Conservation (phyloP, 2,113 vertebrate genomes). For the Megalops atlanticus region DNA sequence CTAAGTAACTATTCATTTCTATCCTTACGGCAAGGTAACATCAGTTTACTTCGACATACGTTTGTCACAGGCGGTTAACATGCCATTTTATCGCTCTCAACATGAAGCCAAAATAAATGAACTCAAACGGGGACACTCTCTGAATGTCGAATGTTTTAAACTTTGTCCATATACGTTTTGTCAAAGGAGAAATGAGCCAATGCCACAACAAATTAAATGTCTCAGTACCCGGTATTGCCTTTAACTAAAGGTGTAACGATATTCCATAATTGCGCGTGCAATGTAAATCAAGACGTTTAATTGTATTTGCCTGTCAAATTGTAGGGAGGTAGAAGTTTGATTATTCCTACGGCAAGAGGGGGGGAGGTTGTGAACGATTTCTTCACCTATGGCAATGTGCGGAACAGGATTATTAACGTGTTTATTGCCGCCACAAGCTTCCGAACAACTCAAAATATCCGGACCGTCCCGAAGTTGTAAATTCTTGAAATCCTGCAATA, state of each 20-base stretch:
- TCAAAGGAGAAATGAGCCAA: no score
- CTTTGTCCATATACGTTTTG: no score
- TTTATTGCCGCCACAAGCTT: background rate
- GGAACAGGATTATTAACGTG: background rate
- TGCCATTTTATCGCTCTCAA: no score
- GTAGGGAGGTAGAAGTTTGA: background rate
- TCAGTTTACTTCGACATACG: background rate
- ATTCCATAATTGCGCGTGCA: background rate
- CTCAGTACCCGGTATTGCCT: no score
- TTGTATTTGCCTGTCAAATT: background rate
- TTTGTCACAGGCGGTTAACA: background rate
- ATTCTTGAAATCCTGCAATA: no score
- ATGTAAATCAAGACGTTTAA: slow-evolving; percentile 1
- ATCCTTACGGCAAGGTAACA: background rate
- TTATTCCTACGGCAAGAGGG: background rate
- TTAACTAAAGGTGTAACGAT: background rate
- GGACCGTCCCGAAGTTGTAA: no score
- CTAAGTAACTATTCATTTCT: background rate
- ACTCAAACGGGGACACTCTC: no score
- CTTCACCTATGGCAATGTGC: background rate
- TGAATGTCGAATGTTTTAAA: background rate
- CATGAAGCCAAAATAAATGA: no score
- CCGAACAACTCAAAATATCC: background rate
- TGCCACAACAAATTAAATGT: no score
- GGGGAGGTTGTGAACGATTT: background rate